Conservation (phyloP, 2,113 vertebrate genomes). For the Melospiza melodia region DNA sequence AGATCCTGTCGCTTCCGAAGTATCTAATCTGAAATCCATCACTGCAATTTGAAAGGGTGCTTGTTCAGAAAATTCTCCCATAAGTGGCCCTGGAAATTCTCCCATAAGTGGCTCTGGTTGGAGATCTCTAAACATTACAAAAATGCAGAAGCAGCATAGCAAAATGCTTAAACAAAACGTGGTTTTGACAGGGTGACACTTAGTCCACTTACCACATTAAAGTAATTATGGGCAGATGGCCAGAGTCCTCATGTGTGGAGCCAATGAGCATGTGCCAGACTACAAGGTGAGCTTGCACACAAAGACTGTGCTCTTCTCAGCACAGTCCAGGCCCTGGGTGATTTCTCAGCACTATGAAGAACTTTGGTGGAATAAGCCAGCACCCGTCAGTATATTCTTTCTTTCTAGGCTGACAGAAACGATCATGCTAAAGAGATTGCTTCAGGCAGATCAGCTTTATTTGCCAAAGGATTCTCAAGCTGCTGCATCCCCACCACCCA, state of each 20-base stretch:
- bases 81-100: neutral
- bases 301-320: neutral
- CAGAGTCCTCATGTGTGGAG: neutral
- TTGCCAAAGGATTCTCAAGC: neutral
- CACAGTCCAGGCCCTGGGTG: neutral
- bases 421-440: neutral
- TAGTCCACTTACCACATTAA: neutral
- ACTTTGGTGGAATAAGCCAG: neutral
- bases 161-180: neutral
- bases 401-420: neutral
- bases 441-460: neutral
- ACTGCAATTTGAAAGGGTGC: neutral
- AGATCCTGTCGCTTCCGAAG: neutral
- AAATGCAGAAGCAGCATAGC: neutral
- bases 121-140: neutral
- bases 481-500: neutral
- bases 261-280: accelerated
- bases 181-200: neutral
- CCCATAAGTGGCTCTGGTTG: neutral
- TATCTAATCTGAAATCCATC: neutral
- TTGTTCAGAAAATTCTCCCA: neutral
- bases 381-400: neutral
- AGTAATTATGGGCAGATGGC: neutral
- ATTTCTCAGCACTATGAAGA: neutral
- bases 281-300: neutral